phyloP scores from a whole-genome alignment of 2,113 vertebrate genomes.

The Lagopus leucura region DNA sequence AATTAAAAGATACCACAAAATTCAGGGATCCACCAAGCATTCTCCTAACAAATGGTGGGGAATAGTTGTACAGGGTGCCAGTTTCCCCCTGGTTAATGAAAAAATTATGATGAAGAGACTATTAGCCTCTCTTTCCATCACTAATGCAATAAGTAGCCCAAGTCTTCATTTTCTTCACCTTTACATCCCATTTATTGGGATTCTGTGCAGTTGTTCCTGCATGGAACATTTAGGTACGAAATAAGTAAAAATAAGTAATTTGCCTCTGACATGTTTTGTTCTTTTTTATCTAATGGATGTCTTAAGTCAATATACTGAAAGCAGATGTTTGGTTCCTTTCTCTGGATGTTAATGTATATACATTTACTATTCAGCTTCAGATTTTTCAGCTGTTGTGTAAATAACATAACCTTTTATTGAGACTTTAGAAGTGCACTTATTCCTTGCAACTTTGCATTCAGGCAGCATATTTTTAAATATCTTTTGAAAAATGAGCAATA shows the following conservation, averaged over 20 bases:
- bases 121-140: neutral
- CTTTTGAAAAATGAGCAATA: too few relatives aligned
- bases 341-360: too few relatives aligned
- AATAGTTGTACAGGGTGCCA: neutral
- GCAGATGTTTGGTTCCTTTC: too few relatives aligned
- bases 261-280: too few relatives aligned
- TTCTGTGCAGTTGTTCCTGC: neutral
- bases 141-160: neutral
- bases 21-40: neutral
- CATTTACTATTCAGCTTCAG: too few relatives aligned
- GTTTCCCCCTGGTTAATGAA: neutral
- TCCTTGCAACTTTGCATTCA: too few relatives aligned
- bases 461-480: too few relatives aligned
- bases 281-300: too few relatives aligned
- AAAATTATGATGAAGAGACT: neutral
- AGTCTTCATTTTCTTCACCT: neutral
- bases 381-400: too few relatives aligned
- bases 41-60: neutral
- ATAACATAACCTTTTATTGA: too few relatives aligned
- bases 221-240: neutral
- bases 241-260: neutral
- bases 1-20: neutral
- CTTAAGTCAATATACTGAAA: too few relatives aligned
- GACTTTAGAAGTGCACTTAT: too few relatives aligned
- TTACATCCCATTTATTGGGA: neutral